These are phyloP conservation scores for Ophiodon elongatus DNA, from an alignment of 2,113 vertebrate species.

Conservation along the genomic window DNA sequence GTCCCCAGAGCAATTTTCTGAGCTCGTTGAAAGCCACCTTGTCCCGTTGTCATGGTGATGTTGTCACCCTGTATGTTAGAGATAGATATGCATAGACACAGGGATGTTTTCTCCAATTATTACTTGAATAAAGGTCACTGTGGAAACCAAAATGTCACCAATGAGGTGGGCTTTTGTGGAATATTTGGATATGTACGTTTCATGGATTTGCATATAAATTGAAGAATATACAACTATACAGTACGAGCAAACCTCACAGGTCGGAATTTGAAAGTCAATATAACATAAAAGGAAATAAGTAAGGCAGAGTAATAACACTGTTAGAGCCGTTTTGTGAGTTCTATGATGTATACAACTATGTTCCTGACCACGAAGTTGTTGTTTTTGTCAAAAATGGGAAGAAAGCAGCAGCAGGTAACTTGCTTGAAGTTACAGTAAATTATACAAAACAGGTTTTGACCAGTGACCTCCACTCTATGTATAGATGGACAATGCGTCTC, in stretches of 20 bases:
- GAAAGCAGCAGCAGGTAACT: no score
- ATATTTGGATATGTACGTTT: slow-evolving; percentile 28
- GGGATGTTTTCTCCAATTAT: slow-evolving; percentile 46
- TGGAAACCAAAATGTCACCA: slow-evolving; percentile 59
- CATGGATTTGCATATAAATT: slow-evolving; percentile 54
- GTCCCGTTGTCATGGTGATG: slow-evolving; percentile 69
- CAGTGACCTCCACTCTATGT: background rate
- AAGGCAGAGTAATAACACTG: background rate
- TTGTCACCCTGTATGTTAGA: slow-evolving; percentile 36
- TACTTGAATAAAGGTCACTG: slow-evolving; percentile 45
- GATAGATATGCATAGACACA: slow-evolving; percentile 35
- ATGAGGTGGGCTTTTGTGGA: slow-evolving; percentile 12
- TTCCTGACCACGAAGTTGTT: background rate
- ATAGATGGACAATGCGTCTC: no score
- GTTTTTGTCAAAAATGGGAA: no score
- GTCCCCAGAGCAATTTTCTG: slow-evolving; percentile 22
- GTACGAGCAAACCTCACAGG: background rate
- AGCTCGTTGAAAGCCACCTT: slow-evolving; percentile 26
- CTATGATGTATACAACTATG: background rate
- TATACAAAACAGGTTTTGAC: background rate
- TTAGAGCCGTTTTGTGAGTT: background rate
- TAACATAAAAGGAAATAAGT: slow-evolving; percentile 2
- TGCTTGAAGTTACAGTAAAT: no score
- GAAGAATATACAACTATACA: slow-evolving; percentile 17
- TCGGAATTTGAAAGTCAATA: background rate